Conservation (phyloP, 2,797 vertebrate genomes). For the Hylomyscus alleni region DNA sequence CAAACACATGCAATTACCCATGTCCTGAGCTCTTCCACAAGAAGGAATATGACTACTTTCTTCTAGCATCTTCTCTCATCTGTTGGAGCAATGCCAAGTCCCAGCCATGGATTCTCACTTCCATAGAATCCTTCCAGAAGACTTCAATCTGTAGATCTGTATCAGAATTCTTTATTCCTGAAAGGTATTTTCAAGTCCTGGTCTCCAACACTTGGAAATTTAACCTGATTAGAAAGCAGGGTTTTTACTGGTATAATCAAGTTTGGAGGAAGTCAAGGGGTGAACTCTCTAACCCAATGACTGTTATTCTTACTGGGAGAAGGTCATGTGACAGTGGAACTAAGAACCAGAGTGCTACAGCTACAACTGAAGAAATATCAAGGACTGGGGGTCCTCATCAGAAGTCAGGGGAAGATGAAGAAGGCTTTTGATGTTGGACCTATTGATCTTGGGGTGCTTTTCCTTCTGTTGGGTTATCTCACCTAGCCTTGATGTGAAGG, state of each 20-base stretch:
- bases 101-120: background rate
- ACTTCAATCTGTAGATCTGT: background rate
- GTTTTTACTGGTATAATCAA: background rate
- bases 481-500: background rate
- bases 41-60: background rate
- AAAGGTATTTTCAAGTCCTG: background rate
- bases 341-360: background rate
- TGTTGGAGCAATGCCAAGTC: background rate
- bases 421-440: background rate
- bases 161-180: fast-evolving
- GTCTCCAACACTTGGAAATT: background rate
- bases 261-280: background rate
- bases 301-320: background rate
- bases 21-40: background rate
- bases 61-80: background rate
- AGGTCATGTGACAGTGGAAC: background rate
- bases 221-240: background rate
- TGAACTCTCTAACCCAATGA: background rate
- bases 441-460: background rate
- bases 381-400: background rate
- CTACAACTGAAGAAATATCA: background rate
- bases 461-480: background rate
- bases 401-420: background rate
- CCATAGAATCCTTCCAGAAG: background rate
- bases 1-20: background rate